Evolutionary conservation across 2,113 vertebrate species (phyloP).

Genomic region (Podocnemis expansa): DNA sequence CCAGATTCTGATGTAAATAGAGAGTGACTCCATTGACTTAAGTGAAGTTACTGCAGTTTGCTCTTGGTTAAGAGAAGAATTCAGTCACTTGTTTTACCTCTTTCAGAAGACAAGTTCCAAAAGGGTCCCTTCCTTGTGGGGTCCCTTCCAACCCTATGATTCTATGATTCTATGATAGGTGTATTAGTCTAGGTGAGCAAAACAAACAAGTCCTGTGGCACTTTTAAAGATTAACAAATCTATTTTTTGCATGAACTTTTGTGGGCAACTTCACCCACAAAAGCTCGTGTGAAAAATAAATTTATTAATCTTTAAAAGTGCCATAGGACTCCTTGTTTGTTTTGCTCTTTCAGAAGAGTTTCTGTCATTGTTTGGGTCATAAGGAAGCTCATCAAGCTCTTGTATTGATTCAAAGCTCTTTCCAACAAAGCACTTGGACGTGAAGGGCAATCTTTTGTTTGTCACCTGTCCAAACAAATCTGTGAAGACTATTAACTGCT

Average conservation of each 20-base stretch:
- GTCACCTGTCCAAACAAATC: neutral
- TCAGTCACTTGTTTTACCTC: neutral
- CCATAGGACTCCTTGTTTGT: too few species aligned
- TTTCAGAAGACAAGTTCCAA: neutral
- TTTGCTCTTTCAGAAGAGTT: neutral
- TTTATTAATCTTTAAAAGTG: too few species aligned
- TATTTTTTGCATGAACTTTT: too few species aligned
- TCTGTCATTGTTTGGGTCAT: neutral
- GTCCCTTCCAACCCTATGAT: too few species aligned
- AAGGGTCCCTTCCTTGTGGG: too few species aligned
- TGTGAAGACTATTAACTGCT: neutral
- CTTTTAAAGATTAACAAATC: too few species aligned
- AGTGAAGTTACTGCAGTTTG: neutral
- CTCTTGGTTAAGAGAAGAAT: neutral
- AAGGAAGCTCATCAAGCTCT: neutral
- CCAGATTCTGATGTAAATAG: neutral
- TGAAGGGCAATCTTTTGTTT: neutral
- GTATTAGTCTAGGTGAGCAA: too few species aligned
- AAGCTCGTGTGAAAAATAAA: too few species aligned
- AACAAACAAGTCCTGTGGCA: too few species aligned
- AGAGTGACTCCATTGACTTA: neutral
- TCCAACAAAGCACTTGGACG: neutral
- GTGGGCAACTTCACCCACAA: too few species aligned
- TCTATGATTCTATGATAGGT: too few species aligned
- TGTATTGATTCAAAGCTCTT: conserved; percentile 9